These are phyloP conservation scores for Anthopleura xanthogrammica DNA, from an alignment of 92 coral and sea anemone species.

Conservation along the genomic window DNA sequence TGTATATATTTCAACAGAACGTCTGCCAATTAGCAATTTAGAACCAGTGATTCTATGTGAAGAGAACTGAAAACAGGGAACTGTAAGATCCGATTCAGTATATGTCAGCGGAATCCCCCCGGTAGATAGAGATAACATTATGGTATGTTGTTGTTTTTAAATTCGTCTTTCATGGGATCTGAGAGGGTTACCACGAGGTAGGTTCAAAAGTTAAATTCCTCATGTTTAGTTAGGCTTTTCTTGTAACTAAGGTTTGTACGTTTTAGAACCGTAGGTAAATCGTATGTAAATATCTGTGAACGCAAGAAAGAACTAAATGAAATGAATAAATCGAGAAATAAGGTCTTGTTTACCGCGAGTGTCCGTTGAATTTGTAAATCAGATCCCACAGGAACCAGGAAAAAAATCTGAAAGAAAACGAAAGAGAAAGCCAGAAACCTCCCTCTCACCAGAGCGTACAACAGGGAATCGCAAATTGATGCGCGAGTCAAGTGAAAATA, in stretches of 20 bases:
- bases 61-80: no score
- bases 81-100: not conserved
- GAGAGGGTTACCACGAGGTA: constrained; percentile 4
- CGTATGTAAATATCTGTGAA: not conserved
- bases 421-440: no score
- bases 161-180: not conserved
- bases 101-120: not conserved
- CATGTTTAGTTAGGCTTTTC: not conserved
- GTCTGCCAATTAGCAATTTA: no score
- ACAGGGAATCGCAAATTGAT: no score
- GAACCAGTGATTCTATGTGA: no score
- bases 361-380: not conserved
- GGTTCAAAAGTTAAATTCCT: not conserved
- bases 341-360: constrained; percentile 7
- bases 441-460: no score
- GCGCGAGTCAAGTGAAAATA: no score
- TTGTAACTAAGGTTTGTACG: not conserved
- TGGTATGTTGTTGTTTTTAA: not conserved
- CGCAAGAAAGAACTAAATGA: not conserved
- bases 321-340: not conserved
- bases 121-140: not conserved
- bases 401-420: no score
- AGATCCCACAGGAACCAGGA: not conserved
- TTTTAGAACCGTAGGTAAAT: constrained; percentile 8
- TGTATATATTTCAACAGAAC: no score